Conservation (phyloP, 2,113 vertebrate species). For the Oreotrochilus melanogaster region DNA sequence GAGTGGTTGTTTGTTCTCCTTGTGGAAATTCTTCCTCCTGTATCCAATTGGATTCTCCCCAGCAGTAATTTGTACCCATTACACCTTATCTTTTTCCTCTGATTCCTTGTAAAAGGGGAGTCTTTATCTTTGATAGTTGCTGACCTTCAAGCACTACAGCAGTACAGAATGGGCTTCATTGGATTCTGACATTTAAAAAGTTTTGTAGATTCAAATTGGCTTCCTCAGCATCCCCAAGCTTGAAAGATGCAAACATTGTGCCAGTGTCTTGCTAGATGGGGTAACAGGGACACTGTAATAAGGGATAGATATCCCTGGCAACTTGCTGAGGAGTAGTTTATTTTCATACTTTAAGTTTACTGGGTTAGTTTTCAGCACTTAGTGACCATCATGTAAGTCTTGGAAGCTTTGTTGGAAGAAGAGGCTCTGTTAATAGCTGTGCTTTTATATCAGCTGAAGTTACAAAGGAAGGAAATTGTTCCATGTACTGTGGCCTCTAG, state of each 20-base stretch:
- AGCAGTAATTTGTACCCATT: too few relatives aligned
- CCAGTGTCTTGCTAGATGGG: neutral
- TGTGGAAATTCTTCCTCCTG: too few relatives aligned
- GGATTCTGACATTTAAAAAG: rapidly evolving
- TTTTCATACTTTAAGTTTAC: neutral
- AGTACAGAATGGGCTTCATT: neutral
- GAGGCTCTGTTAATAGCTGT: neutral
- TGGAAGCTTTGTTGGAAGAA: neutral
- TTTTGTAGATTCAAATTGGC: neutral
- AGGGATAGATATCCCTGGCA: neutral
- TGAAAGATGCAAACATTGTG: neutral
- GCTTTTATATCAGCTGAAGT: neutral
- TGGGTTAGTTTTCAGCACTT: neutral
- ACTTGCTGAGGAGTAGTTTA: neutral
- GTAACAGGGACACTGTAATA: neutral
- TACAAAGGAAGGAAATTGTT: neutral
- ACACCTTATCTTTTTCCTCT: too few relatives aligned
- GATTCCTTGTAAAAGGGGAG: too few relatives aligned
- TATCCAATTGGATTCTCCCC: too few relatives aligned
- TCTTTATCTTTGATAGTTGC: too few relatives aligned
- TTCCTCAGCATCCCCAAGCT: neutral
- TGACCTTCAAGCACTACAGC: too few relatives aligned
- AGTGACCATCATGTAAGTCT: neutral
- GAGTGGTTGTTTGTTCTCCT: too few relatives aligned
- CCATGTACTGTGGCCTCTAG: neutral